phyloP scores from a whole-genome alignment of 1,140 invertebrate species.

The Zaprionus gabonicus region DNA sequence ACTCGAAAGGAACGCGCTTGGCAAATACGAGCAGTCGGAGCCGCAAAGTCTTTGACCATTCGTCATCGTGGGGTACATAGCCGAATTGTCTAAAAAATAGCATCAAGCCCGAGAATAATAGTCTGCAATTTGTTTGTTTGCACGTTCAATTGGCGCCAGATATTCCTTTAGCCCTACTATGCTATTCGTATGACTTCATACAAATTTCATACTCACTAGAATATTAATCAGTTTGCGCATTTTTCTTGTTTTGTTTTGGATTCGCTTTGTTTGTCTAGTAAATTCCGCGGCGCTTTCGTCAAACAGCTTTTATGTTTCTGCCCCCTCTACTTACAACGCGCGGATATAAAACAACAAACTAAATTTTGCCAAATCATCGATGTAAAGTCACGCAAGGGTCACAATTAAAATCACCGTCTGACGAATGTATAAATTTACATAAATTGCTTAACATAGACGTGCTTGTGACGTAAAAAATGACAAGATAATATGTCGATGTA shows the following conservation, averaged over 20 bases:
- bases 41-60: conserved; percentile 47
- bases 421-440: conserved; percentile 33
- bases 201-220: conserved; percentile 13
- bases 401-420: neutral
- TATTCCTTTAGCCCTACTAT: neutral
- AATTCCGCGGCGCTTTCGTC: conserved; percentile 61
- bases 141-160: conserved; percentile 69
- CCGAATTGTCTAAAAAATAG: conserved; percentile 7
- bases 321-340: conserved; percentile 1
- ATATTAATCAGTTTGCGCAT: conserved; percentile 28
- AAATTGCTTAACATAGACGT: conserved; percentile 5
- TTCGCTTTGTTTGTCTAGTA: conserved; percentile 45
- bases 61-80: conserved; percentile 61
- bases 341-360: conserved; percentile 4
- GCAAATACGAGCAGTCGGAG: conserved; percentile 24
- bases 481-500: neutral
- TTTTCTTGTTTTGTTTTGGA: conserved; percentile 6
- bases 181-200: conserved; percentile 56
- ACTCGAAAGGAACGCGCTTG: conserved; percentile 23
- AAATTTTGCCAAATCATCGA: conserved; percentile 20
- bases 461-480: conserved; percentile 23
- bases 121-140: conserved; percentile 70
- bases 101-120: conserved; percentile 32
- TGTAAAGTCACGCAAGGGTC: conserved; percentile 22
- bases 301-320: conserved; percentile 26